A percentile compares a stretch with the other conserved stretches of the same genome.
phyloP scores from a whole-genome alignment of 2,113 vertebrate species.

The Pogona vitticeps region DNA sequence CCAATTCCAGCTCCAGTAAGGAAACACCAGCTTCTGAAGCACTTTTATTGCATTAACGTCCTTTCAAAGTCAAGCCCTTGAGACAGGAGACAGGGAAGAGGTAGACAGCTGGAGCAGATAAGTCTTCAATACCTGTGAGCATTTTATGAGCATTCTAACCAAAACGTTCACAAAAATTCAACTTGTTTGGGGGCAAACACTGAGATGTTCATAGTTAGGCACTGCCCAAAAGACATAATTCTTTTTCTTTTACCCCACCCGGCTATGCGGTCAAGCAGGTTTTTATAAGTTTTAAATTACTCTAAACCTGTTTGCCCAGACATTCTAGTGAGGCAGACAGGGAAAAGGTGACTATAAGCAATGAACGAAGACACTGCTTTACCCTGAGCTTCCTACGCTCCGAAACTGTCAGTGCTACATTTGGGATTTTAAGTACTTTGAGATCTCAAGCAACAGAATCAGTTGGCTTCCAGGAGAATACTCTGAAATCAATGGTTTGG shows the following conservation, averaged over 20 bases:
- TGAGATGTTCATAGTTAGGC: background rate
- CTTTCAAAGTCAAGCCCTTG: background rate
- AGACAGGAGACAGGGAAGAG: background rate
- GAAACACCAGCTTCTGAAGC: background rate
- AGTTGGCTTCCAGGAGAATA: background rate
- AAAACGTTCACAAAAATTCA: background rate
- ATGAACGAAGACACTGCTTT: background rate
- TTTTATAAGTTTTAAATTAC: background rate
- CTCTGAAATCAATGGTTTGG: background rate
- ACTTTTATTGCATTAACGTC: background rate
- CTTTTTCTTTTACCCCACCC: background rate
- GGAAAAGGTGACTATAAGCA: no score
- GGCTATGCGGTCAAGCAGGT: background rate
- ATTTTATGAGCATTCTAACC: background rate
- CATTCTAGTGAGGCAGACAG: background rate
- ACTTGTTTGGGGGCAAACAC: background rate
- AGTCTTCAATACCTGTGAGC: background rate
- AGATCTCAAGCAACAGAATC: slow-evolving; percentile 6
- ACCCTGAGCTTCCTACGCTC: no score
- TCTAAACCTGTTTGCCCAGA: background rate
- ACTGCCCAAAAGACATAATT: background rate
- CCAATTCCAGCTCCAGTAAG: no score
- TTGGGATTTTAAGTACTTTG: slow-evolving; percentile 1
- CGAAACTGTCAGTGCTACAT: background rate
- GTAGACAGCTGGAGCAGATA: background rate